phyloP scores from a whole-genome alignment of 2,797 vertebrate genomes.

The Micromesistius poutassou region DNA sequence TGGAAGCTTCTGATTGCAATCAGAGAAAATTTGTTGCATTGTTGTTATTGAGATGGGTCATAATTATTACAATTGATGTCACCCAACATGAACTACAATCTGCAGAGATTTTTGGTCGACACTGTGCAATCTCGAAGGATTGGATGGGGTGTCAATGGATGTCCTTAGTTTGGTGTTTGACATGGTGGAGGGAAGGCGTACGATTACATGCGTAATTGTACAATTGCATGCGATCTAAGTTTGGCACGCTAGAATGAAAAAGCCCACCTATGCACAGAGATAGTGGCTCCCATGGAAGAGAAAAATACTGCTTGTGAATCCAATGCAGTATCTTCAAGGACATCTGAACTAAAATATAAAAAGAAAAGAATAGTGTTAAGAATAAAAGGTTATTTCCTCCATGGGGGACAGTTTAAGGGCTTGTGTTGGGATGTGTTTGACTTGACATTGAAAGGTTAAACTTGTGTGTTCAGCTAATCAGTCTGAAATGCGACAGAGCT shows the following conservation, averaged over 20 bases:
- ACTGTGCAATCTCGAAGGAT: neutral
- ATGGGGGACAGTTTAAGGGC: neutral
- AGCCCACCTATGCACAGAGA: neutral
- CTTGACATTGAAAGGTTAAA: neutral
- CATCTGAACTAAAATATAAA: neutral
- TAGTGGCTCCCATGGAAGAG: neutral
- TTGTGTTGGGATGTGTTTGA: neutral
- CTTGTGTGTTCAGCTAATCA: neutral
- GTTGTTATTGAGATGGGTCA: neutral
- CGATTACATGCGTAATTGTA: no score
- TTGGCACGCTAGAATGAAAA: neutral
- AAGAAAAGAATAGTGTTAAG: neutral
- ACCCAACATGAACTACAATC: neutral
- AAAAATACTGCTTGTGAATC: neutral
- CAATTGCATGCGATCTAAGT: neutral
- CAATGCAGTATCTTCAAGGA: neutral
- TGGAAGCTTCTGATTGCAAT: neutral
- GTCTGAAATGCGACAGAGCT: neutral
- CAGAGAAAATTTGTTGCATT: neutral
- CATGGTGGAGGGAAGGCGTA: no score
- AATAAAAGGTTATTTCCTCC: neutral
- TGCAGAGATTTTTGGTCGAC: neutral
- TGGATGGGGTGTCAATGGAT: neutral
- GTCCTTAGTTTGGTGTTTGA: neutral
- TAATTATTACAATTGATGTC: neutral